Percentiles rank a stretch among this genome's conserved stretches.
These are phyloP conservation scores for Leucopsar rothschildi DNA, from an alignment of 2,113 vertebrate species.

Conservation along the genomic window DNA sequence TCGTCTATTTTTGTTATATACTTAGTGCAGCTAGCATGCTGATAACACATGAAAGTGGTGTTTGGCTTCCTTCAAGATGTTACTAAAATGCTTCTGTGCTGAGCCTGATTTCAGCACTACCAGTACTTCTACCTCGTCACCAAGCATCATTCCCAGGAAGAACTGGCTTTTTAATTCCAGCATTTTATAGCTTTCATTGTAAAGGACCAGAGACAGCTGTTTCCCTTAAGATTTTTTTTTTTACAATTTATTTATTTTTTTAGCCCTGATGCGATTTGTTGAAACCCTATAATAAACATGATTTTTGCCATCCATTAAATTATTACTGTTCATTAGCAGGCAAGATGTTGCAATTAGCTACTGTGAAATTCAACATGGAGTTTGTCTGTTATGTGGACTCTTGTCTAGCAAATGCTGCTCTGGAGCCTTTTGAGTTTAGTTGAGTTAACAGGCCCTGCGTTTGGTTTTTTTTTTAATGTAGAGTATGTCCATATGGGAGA, in stretches of 20 bases:
- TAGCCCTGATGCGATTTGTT: neutral
- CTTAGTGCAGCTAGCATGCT: neutral
- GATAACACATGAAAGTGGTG: neutral
- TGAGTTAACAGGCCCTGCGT: neutral
- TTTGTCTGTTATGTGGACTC: neutral
- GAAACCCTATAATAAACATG: neutral
- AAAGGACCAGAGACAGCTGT: neutral
- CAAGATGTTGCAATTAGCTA: slow-evolving; percentile 19
- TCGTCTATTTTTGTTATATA: neutral
- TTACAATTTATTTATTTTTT: too few species aligned
- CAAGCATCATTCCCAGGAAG: neutral
- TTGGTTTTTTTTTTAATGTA: neutral
- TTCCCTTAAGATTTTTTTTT: neutral
- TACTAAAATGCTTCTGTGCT: neutral
- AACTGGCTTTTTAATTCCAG: neutral
- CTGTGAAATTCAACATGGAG: slow-evolving; percentile 30
- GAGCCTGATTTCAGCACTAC: neutral
- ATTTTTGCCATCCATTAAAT: neutral
- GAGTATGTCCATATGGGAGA: slow-evolving; percentile 46
- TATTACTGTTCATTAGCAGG: slow-evolving; percentile 33
- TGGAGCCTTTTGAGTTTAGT: slow-evolving; percentile 1
- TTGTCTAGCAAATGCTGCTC: slow-evolving; percentile 28
- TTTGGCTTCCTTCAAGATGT: neutral
- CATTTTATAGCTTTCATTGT: neutral
- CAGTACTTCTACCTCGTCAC: accelerated